Base-by-base conservation (phyloP, 2,888 invertebrate genomes). In the Phasia obesa region DNA sequence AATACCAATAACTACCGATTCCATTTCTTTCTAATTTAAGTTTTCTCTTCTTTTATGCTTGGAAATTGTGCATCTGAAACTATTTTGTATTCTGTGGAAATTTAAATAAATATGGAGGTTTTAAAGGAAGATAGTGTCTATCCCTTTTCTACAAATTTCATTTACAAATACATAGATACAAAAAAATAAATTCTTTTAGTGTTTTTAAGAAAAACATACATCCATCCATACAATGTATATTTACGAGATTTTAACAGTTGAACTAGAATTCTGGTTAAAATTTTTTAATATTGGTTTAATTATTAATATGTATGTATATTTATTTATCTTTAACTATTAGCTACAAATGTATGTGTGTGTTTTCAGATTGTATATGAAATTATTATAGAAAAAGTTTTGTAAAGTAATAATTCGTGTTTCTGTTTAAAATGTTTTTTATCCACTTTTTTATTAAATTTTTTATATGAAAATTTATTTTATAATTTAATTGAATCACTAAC, bases 261-360 rank as follows among this genome's bases (percentile, higher is more conserved):
- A 81, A 78, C 51, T 78, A 78, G 71, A 57, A 64, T 70, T 60
- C 17, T 74, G 69, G 47, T 78, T 74, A 75, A 81, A 84, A 79
- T 75, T 71, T 73, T 64, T 69, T 76, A 51, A 60, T 71, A 53
- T 44, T 59, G 17, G 5, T 67, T 62, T 51, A 27, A 35, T 49
- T 67, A 4, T 64, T 53, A 42, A 38, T 62, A 35, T 65, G 44
- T 73, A 76, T 77, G 67, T n/a, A n/a, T n/a, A 86, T 88, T 87
- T 86, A 85, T 88, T 87, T 86, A 88, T 86, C 85, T 88, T 87
- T 86, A 88, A 88, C 89, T 88, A 88, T 88, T 87, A 88, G 85
- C 86, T 88, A 86, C 86, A 17, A 17, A 87, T 86, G 85, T 87
- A 86, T 87, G 86, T 88, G 85, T 88, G 86, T 42, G 15, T 88